These are phyloP conservation scores for Etheostoma perlongum DNA, from an alignment of 2,797 vertebrate species.

Conservation along the genomic window DNA sequence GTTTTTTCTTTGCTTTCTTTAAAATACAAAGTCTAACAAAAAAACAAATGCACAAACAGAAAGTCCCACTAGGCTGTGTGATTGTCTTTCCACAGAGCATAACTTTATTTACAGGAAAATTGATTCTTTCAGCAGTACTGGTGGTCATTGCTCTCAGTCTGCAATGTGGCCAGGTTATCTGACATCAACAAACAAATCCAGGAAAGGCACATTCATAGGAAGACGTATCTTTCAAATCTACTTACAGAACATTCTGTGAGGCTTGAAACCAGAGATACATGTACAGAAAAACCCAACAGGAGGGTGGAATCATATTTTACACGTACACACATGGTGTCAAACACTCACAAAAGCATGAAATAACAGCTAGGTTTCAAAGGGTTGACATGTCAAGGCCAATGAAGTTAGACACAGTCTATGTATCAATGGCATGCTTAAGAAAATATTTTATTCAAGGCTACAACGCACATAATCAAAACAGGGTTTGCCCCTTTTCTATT, in stretches of 20 bases:
- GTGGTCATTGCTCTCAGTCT: constrained; percentile 41
- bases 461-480: background rate
- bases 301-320: constrained; percentile 29
- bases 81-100: constrained; percentile 50
- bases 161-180: constrained; percentile 71
- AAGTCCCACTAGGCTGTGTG: constrained; percentile 4
- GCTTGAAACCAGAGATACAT: constrained; percentile 41
- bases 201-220: constrained; percentile 79
- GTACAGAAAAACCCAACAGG: constrained; percentile 34
- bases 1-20: constrained; percentile 51
- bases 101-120: constrained; percentile 40
- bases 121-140: constrained; percentile 45
- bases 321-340: constrained; percentile 1
- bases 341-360: constrained; percentile 32
- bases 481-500: constrained; percentile 29
- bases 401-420: background rate
- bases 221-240: constrained; percentile 75
- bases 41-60: constrained; percentile 54
- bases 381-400: constrained; percentile 36
- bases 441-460: constrained; percentile 45
- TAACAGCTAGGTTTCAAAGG: constrained; percentile 46
- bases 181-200: constrained; percentile 80
- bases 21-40: constrained; percentile 40
- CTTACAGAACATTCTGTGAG: constrained; percentile 66
- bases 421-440: constrained; percentile 15